Percentiles rank a stretch among this genome's conserved stretches.
phyloP scores from a whole-genome alignment of 1,140 invertebrate species.

The Reticulitermes speratus region DNA sequence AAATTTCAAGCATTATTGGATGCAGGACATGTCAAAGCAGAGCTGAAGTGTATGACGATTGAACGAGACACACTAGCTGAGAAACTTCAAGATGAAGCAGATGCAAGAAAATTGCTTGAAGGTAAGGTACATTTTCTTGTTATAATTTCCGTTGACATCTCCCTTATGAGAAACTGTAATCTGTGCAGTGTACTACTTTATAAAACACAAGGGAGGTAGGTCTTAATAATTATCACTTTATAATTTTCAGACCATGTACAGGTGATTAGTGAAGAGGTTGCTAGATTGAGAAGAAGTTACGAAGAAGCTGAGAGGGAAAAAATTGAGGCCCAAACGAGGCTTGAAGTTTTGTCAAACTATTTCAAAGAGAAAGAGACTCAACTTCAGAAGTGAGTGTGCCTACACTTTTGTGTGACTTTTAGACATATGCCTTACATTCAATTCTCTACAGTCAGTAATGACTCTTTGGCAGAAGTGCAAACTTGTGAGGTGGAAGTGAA shows the following conservation, averaged over 20 bases:
- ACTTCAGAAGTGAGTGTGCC: slow-evolving; percentile 68
- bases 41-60: slow-evolving; percentile 34
- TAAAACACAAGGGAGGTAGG: background rate
- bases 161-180: background rate
- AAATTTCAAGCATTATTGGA: slow-evolving; percentile 36
- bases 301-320: slow-evolving; percentile 73
- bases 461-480: too few species aligned
- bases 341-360: slow-evolving; percentile 82
- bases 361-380: slow-evolving; percentile 87
- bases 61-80: slow-evolving; percentile 36
- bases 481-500: too few species aligned
- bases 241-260: slow-evolving; percentile 47
- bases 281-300: slow-evolving; percentile 60
- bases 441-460: too few species aligned
- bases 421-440: too few species aligned
- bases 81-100: slow-evolving; percentile 37
- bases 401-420: slow-evolving; percentile 19
- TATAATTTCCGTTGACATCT: background rate
- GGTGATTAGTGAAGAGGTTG: slow-evolving; percentile 51
- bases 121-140: slow-evolving; percentile 21
- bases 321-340: slow-evolving; percentile 74
- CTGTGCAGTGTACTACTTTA: background rate
- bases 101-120: slow-evolving; percentile 38
- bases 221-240: slow-evolving; percentile 36
- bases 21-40: slow-evolving; percentile 35